Conservation (phyloP, 2,113 vertebrate species). For the Mus pahari region DNA sequence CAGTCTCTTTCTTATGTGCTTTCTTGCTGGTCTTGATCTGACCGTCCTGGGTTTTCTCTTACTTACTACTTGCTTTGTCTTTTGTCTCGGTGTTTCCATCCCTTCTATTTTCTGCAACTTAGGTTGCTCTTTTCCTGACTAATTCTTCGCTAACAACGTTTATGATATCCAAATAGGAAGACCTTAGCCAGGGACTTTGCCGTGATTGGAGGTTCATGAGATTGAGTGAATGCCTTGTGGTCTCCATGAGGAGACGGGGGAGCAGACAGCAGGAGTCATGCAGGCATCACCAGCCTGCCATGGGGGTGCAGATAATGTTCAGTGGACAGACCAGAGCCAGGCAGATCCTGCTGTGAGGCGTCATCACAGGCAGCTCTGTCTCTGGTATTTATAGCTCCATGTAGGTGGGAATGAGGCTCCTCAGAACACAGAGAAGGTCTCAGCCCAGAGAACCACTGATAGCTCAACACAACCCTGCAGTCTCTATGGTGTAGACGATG, state of each 20-base stretch:
- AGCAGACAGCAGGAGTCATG: background rate
- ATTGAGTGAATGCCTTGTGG: background rate
- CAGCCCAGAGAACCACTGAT: background rate
- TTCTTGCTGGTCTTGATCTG: background rate
- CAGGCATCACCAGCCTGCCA: background rate
- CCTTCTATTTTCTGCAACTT: background rate
- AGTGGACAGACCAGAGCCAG: background rate
- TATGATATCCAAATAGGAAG: background rate
- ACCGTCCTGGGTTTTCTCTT: background rate
- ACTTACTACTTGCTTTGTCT: background rate
- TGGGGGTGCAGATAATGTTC: too few species aligned
- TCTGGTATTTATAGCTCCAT: slow-evolving; percentile 64
- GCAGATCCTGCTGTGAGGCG: slow-evolving; percentile 19
- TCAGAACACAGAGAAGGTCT: slow-evolving; percentile 59
- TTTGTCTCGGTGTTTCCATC: background rate
- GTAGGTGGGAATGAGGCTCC: slow-evolving; percentile 51
- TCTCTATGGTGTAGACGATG: background rate
- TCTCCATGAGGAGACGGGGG: background rate
- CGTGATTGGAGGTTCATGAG: background rate
- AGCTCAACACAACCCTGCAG: background rate
- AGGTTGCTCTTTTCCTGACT: background rate
- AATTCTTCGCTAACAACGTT: background rate
- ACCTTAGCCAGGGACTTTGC: background rate
- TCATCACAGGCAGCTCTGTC: background rate
- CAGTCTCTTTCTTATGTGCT: background rate